Base-by-base conservation (phyloP, 92 coral and sea anemone genomes). In the Bergia puertoricense region DNA sequence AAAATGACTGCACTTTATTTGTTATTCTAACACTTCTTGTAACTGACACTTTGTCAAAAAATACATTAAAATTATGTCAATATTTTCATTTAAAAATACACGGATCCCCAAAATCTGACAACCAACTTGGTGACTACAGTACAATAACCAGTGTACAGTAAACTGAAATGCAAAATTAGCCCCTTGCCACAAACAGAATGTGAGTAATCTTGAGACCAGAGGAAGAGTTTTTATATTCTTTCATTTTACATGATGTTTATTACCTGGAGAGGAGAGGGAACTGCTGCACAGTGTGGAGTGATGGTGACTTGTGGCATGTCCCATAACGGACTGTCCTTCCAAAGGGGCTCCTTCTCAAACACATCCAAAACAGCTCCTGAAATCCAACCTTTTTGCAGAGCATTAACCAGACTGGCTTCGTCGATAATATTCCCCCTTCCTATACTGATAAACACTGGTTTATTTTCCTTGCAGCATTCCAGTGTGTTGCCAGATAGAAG, bases 351-450 rank as follows among this genome's bases (percentile, higher is more conserved):
- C 15, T 71, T 81, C 65, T 97, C 96, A 91, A 92, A 89, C 79
- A 97, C 99, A 89, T 97, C 99, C 74, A 97, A 89, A 89, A 95
- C 81, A 56, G 99, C 99, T 5, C 95, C 98, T 6, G 97, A 93
- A 41, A 97, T 90, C 99, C 99, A 97, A n/a, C 95, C 93, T 88
- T 89, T 89, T 76, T 95, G 86, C 9, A 95, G 85, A 40, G 98
- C 99, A 48, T 88, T 76, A 23, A 95, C 86, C 85, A 96, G 91
- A 82, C 95, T 92, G 41, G 89, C 93, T 81, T 91, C 92, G 88
- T 93, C 92, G 4, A 96, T 92, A n/a, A 95, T 85, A 91, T 96
- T 94, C 38, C 98, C 99, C 59, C 99, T 85, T 23, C 99, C 99
- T 59, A 96, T 22, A 82, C 95, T 96, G 37, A 96, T 95, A 41